These are phyloP conservation scores for Megastigmus dorsalis DNA, from an alignment of 2,888 invertebrate genomes.

Conservation along the genomic window DNA sequence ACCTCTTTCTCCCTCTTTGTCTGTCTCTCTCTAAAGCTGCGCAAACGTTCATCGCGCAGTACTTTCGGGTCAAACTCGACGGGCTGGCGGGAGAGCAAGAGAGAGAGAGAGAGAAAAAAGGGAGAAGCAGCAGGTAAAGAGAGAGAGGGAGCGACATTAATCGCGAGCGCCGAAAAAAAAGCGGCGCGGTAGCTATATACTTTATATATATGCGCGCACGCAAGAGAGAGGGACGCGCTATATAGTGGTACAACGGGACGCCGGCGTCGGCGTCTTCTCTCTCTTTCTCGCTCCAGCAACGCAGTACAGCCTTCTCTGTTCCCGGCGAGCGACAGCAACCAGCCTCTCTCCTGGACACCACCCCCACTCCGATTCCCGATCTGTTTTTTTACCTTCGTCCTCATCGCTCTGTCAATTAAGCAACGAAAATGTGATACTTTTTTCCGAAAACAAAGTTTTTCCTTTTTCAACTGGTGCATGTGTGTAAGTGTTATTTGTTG, in stretches of 20 bases:
- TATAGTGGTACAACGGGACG: neutral
- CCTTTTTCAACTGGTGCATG: too few relatives aligned
- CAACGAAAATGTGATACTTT: too few relatives aligned
- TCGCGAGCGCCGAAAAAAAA: constrained; percentile 18
- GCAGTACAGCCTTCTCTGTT: neutral
- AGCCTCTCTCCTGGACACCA: too few relatives aligned
- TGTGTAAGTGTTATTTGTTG: neutral
- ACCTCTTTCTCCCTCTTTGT: constrained; percentile 13
- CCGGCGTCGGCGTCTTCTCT: constrained; percentile 2
- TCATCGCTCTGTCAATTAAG: too few relatives aligned
- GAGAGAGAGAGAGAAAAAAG: constrained; percentile 11
- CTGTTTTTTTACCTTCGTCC: too few relatives aligned
- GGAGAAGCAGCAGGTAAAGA: neutral
- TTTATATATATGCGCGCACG: neutral
- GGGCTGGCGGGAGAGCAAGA: too few relatives aligned
- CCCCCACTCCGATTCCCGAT: too few relatives aligned
- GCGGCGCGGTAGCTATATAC: constrained; percentile 3
- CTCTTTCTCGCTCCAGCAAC: neutral
- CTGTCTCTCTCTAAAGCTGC: constrained; percentile 3
- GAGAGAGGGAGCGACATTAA: neutral
- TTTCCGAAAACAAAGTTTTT: too few relatives aligned
- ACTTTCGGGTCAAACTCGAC: constrained; percentile 9
- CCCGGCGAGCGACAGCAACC: neutral
- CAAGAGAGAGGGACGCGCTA: neutral
- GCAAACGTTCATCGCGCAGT: constrained; percentile 23